Base-by-base conservation (phyloP, 2,888 invertebrate genomes). In the Volucella inflata region DNA sequence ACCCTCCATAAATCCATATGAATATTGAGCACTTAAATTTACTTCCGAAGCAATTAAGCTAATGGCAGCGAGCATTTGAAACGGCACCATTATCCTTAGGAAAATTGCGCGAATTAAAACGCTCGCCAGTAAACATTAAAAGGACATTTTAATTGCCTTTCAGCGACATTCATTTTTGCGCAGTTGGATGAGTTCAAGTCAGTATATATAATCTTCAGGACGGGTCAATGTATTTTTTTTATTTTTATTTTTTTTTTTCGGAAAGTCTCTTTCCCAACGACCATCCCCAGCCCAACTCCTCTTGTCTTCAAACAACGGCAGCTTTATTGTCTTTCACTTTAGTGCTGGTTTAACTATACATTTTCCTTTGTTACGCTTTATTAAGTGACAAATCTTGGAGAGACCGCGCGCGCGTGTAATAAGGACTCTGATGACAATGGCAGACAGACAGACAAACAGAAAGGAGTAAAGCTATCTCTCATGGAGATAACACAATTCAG, bases 391-490 rank as follows among this genome's bases (percentile, higher is more conserved):
- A 76, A 80, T 80, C 57, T 40, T 10, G 2, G 8, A 14, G 38
- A 75, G 84, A 30, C 68, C 46, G 17, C 42, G 55, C 30, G 2
- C 11, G 16, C 3, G 9, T 12, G 21, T 21, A 46, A 38, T n/a
- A 62, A 36, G 21, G 44, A 51, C 21, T 30, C 17, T 12, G 30
- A 38, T 71, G 70, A 75, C 84, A 71, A 75, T 71, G 65, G 67
- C 72, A 77, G 67, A 81, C 81, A 85, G 6, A 6, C 30, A 77
- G 67, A 81, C 81, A 85, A 2, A 6, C 30, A 30, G 30, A 85
- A 84, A 85, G 85, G 76, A 85, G 80, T 81, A 80, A 80, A 68
- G 76, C 81, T 71, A 81, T 81, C 76, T 76, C 50, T 85, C 81
- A 85, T 72, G 71, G 16, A 85, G 81, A 85, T 81, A 81, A 85